A percentile compares a stretch with the other conserved stretches of the same genome.
Evolutionary conservation across 2,888 invertebrate genomes (phyloP).

Genomic region (Leptodirus hochenwartii): DNA sequence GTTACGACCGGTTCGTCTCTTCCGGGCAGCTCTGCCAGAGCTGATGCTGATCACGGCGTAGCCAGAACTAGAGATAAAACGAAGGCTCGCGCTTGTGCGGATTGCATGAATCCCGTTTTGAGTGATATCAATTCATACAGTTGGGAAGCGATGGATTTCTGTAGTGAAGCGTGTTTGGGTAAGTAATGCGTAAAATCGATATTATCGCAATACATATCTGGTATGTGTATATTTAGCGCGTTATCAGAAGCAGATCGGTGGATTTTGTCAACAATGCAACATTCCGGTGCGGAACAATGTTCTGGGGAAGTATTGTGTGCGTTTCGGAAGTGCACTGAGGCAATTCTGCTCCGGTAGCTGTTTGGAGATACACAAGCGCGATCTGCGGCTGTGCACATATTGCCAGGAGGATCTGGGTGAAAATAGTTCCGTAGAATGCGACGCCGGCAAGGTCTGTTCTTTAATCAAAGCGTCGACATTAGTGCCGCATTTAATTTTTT

Average conservation of each 20-base stretch:
- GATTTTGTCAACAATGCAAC: slow-evolving; percentile 67
- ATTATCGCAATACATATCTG: too few species aligned
- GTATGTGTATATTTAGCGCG: slow-evolving; percentile 24
- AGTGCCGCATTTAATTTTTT: too few species aligned
- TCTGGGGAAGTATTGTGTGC: slow-evolving; percentile 81
- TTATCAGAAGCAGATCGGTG: slow-evolving; percentile 57
- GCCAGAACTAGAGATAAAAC: too few species aligned
- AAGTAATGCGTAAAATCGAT: slow-evolving; percentile 18
- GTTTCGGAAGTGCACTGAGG: slow-evolving; percentile 79
- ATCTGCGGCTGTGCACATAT: slow-evolving; percentile 78
- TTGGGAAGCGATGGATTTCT: slow-evolving; percentile 95
- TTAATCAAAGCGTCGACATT: too few species aligned
- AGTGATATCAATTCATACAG: too few species aligned
- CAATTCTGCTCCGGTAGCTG: slow-evolving; percentile 84
- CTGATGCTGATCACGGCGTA: too few species aligned
- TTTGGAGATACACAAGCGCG: slow-evolving; percentile 75
- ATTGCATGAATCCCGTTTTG: too few species aligned
- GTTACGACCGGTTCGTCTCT: too few species aligned
- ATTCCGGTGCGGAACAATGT: slow-evolving; percentile 56
- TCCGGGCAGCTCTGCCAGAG: too few species aligned
- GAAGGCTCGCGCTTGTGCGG: too few species aligned
- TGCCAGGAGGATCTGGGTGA: slow-evolving; percentile 79
- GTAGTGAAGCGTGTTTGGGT: slow-evolving; percentile 72
- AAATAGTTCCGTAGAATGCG: too few species aligned
- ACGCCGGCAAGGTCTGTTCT: too few species aligned